phyloP scores from a whole-genome alignment of 2,888 invertebrate genomes.

The Dasysyrphus albostriatus region DNA sequence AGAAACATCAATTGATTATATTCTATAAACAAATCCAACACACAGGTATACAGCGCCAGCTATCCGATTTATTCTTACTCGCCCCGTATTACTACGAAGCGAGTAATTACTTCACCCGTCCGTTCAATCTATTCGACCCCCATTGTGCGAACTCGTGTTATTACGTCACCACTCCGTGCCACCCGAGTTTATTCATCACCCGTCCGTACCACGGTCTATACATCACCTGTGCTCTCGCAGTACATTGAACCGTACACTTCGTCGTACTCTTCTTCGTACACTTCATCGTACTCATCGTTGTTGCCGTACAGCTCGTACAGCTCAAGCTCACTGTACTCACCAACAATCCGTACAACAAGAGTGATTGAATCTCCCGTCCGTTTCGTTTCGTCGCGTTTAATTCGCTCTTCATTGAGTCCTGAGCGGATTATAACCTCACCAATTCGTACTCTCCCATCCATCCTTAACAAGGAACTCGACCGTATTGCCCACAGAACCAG shows the following conservation, averaged over 20 bases:
- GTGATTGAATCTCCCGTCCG: slow-evolving; percentile 76
- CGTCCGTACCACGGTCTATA: slow-evolving; percentile 77
- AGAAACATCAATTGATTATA: slow-evolving; percentile 50
- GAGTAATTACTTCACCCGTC: slow-evolving; percentile 80
- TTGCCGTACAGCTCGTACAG: slow-evolving; percentile 74
- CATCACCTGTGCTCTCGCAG: slow-evolving; percentile 29
- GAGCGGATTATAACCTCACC: slow-evolving; percentile 80
- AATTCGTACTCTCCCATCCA: slow-evolving; percentile 87
- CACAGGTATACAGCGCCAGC: slow-evolving; percentile 82
- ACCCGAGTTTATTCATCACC: slow-evolving; percentile 78
- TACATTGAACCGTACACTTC: slow-evolving; percentile 74
- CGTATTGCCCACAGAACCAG: slow-evolving; percentile 88
- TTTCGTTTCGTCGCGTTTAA: slow-evolving; percentile 76
- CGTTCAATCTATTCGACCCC: slow-evolving; percentile 78
- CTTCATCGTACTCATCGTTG: slow-evolving; percentile 78
- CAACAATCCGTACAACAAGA: slow-evolving; percentile 78
- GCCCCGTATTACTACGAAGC: slow-evolving; percentile 78
- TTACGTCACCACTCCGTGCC: slow-evolving; percentile 80
- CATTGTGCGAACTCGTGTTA: slow-evolving; percentile 80
- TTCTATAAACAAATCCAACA: slow-evolving; percentile 61
- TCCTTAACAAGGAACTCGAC: slow-evolving; percentile 88
- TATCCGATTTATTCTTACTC: slow-evolving; percentile 83
- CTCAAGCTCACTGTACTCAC: slow-evolving; percentile 54
- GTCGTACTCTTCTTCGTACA: slow-evolving; percentile 71
- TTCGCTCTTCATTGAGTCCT: slow-evolving; percentile 78